Conservation (phyloP, 2,113 vertebrate genomes). For the Haemorhous mexicanus region DNA sequence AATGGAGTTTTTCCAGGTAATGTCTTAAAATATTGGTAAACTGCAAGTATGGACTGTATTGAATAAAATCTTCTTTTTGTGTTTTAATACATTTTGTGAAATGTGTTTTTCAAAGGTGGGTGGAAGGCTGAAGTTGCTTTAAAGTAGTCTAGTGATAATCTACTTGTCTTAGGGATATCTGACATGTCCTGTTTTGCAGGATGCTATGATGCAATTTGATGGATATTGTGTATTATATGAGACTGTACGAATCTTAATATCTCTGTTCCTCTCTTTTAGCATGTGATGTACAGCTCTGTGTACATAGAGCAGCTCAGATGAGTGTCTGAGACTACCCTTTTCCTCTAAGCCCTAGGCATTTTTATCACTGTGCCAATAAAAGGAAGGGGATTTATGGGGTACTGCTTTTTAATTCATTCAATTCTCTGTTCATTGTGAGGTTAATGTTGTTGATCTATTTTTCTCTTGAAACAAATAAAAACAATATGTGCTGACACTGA, state of each 20-base stretch:
- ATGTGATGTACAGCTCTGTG: conserved; percentile 56
- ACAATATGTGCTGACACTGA: conserved; percentile 77
- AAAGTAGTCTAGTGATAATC: not conserved
- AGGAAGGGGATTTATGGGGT: conserved; percentile 75
- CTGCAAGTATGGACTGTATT: not conserved
- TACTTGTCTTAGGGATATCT: not conserved
- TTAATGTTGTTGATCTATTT: conserved; percentile 81
- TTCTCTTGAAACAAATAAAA: conserved; percentile 83
- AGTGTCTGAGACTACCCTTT: conserved; percentile 60
- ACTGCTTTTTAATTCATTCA: conserved; percentile 83
- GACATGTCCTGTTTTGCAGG: not conserved
- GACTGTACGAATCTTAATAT: conserved; percentile 37
- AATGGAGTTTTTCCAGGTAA: not conserved
- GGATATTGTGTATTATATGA: conserved; percentile 35
- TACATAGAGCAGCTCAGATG: conserved; percentile 13
- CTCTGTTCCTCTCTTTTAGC: conserved; percentile 59
- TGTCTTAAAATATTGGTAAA: not conserved
- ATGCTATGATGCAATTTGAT: conserved; percentile 22
- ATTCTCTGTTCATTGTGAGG: conserved; percentile 80
- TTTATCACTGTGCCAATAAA: conserved; percentile 82
- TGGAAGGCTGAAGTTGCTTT: not conserved
- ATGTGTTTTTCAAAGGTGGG: not conserved
- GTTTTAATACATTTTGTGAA: not conserved
- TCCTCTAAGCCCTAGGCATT: conserved; percentile 69
- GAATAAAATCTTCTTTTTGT: not conserved